These are phyloP conservation scores for Aelia acuminata DNA, from an alignment of 2,888 invertebrate genomes.

Conservation along the genomic window DNA sequence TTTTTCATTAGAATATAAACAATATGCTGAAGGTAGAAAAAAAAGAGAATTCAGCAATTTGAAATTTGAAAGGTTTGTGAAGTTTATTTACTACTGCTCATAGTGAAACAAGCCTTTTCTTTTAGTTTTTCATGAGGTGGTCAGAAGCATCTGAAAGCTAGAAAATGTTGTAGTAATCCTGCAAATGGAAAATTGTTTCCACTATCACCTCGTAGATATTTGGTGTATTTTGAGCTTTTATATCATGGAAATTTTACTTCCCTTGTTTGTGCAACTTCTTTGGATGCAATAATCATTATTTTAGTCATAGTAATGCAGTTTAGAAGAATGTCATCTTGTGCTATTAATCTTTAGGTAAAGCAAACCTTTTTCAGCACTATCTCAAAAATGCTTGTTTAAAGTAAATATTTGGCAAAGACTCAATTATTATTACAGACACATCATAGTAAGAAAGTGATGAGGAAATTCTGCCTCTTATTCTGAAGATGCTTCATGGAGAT, in stretches of 20 bases:
- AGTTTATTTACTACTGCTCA: neutral
- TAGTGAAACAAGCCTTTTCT: neutral
- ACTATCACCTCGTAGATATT: slow-evolving; percentile 1
- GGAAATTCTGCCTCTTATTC: slow-evolving; percentile 41
- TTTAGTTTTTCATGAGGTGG: neutral
- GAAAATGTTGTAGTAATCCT: neutral
- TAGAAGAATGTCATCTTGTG: slow-evolving; percentile 48
- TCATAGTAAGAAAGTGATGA: slow-evolving; percentile 48
- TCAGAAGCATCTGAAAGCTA: neutral
- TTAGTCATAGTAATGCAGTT: slow-evolving; percentile 34
- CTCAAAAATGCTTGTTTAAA: slow-evolving; percentile 19
- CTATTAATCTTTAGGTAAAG: slow-evolving; percentile 23
- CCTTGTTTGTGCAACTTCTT: slow-evolving; percentile 17
- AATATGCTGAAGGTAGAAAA: neutral
- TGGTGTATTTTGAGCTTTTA: slow-evolving; percentile 28
- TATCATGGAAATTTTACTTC: neutral
- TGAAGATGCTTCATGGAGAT: slow-evolving; percentile 40
- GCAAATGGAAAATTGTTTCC: neutral
- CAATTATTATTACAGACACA: slow-evolving; percentile 50
- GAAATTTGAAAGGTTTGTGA: neutral
- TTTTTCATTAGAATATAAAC: too few species aligned
- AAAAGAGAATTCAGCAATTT: neutral
- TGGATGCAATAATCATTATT: slow-evolving; percentile 28
- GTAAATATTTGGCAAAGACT: slow-evolving; percentile 46
- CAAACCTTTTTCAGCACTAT: slow-evolving; percentile 35